Evolutionary conservation across 2,888 invertebrate species (phyloP).

Genomic region (Nomada fabriciana): DNA sequence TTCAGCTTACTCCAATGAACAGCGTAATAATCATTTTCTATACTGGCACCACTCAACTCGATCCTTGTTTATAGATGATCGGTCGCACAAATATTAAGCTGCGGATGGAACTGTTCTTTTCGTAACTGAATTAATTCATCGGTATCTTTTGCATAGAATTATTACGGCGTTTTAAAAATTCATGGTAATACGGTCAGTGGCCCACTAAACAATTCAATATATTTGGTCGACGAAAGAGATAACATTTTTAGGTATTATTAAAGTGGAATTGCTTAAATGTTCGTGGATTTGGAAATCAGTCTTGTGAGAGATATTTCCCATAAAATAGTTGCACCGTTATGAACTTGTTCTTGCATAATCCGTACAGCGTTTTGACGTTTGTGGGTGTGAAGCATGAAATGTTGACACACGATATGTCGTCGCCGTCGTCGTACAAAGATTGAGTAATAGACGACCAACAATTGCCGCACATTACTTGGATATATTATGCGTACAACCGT

Average conservation of each 20-base stretch:
- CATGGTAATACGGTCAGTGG: neutral
- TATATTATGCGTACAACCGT: conserved; percentile 26
- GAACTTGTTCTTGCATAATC: conserved; percentile 10
- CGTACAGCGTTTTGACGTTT: conserved; percentile 1
- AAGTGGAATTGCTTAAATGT: conserved; percentile 1
- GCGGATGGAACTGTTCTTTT: neutral
- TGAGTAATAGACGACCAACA: conserved; percentile 17
- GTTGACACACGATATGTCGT: neutral
- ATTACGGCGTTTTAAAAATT: neutral
- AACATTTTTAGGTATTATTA: neutral
- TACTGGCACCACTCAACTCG: too few species aligned
- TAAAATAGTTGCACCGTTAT: neutral
- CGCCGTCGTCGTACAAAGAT: conserved; percentile 24
- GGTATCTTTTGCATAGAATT: neutral
- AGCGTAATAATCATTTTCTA: too few species aligned
- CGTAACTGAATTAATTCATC: neutral
- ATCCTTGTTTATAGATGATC: too few species aligned
- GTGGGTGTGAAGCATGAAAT: conserved; percentile 9
- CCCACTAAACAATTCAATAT: neutral
- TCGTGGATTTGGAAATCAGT: conserved; percentile 18
- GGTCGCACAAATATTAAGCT: too few species aligned
- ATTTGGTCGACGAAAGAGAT: neutral
- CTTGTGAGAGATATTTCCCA: neutral
- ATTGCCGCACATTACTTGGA: conserved; percentile 40
- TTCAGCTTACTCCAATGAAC: too few species aligned